Evolutionary conservation across 2,888 invertebrate genomes (phyloP).

Genomic region (Acanthosepion pharaonis): DNA sequence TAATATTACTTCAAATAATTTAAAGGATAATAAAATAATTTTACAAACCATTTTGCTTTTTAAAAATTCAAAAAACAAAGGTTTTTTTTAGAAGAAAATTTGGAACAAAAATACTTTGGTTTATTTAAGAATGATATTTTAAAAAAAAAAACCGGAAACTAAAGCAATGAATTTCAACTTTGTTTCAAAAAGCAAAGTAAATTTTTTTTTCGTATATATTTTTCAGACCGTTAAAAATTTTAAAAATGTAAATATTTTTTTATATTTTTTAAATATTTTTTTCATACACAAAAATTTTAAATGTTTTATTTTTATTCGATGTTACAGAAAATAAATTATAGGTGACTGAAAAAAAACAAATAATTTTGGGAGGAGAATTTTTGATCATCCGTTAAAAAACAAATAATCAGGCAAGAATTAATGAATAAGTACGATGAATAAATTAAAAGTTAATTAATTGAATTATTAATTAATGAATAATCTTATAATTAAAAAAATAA

Average conservation of each 20-base stretch:
- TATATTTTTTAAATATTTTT: not conserved
- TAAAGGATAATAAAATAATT: not conserved
- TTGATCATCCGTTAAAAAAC: not conserved
- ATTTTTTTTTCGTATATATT: not conserved
- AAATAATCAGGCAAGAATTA: no score
- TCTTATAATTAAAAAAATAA: not conserved
- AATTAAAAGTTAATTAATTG: not conserved
- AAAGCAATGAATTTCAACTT: no score
- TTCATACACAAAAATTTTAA: no score
- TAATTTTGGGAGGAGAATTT: not conserved
- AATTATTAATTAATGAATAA: not conserved
- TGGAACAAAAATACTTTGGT: no score
- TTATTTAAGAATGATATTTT: no score
- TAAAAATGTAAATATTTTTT: not conserved
- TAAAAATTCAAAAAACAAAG: no score
- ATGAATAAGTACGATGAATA: no score
- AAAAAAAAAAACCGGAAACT: not conserved
- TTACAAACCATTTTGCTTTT: conserved; percentile 4
- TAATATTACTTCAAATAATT: not conserved
- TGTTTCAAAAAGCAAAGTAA: no score
- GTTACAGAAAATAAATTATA: no score
- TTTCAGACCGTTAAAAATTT: not conserved
- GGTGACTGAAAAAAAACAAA: no score
- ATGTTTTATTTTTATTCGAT: not conserved
- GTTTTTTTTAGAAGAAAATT: no score